phyloP scores from a whole-genome alignment of 1,140 invertebrate species.

The Portunus trituberculatus region DNA sequence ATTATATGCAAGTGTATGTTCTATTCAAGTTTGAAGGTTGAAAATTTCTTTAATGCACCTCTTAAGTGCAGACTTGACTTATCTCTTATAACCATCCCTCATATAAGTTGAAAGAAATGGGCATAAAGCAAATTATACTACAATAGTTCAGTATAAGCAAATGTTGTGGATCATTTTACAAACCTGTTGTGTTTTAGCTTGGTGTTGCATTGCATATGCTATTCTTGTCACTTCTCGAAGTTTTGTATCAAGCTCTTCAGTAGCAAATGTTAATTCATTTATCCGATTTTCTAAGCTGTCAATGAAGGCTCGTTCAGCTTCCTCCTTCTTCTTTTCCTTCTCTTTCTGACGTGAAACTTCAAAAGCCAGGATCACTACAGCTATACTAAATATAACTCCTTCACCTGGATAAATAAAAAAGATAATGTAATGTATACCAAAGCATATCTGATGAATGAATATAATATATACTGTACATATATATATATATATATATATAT shows the following conservation, averaged over 20 bases:
- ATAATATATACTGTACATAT: too few relatives aligned
- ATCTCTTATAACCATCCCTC: too few relatives aligned
- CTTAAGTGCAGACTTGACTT: too few relatives aligned
- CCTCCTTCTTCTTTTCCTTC: slow-evolving; percentile 67
- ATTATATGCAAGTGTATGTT: too few relatives aligned
- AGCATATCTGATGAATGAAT: too few relatives aligned
- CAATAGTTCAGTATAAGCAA: not conserved
- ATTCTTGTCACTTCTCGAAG: slow-evolving; percentile 59
- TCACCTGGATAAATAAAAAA: slow-evolving; percentile 52
- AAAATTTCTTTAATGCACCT: not conserved
- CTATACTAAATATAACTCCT: slow-evolving; percentile 66
- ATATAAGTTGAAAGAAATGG: not conserved
- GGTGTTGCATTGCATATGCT: slow-evolving; percentile 38
- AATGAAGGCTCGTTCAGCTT: slow-evolving; percentile 53
- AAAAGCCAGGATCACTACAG: slow-evolving; percentile 53
- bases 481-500: too few relatives aligned
- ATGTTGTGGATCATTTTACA: not conserved
- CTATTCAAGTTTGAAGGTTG: not conserved
- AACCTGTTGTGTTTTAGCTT: slow-evolving; percentile 38
- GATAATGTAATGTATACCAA: not conserved
- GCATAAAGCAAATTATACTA: not conserved
- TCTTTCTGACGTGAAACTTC: slow-evolving; percentile 67
- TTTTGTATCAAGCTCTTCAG: slow-evolving; percentile 66
- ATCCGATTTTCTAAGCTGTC: slow-evolving; percentile 55
- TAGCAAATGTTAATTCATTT: slow-evolving; percentile 63